Evolutionary conservation across 2,797 vertebrate genomes (phyloP).

Genomic region (Syndactyla subalaris): DNA sequence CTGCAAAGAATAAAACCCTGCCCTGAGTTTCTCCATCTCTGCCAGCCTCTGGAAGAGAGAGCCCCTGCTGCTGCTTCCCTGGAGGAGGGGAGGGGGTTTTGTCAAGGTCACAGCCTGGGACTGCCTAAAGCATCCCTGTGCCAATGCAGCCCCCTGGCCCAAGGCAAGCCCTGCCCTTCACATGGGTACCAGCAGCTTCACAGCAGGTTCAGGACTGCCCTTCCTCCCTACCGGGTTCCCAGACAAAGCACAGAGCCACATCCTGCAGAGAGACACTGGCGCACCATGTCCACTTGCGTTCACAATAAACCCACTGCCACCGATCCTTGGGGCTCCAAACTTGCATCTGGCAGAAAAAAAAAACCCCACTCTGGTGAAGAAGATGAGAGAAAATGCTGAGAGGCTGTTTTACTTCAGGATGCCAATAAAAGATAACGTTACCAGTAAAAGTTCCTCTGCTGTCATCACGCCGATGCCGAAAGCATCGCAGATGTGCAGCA

Average conservation of each 20-base stretch:
- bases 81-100: not conserved
- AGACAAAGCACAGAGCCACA: rapidly evolving
- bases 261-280: not conserved
- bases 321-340: not conserved
- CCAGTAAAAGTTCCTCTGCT: slow-evolving; percentile 25
- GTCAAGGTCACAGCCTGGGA: rapidly evolving
- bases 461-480: not conserved
- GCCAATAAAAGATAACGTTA: slow-evolving; percentile 25
- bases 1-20: not conserved
- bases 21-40: not conserved
- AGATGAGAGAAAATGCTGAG: not conserved
- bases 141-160: rapidly evolving
- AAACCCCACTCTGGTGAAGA: not conserved
- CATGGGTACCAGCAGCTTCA: not conserved
- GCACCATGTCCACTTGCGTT: rapidly evolving
- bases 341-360: not conserved
- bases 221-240: not conserved
- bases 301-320: not conserved
- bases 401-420: slow-evolving; percentile 35
- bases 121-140: not conserved
- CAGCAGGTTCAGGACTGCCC: not conserved
- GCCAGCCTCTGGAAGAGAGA: not conserved
- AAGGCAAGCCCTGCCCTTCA: rapidly evolving
- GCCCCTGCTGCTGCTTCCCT: not conserved
- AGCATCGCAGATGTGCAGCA: slow-evolving; percentile 8